These are phyloP conservation scores for Rutilus rutilus DNA, from an alignment of 2,113 vertebrate species.

Conservation along the genomic window DNA sequence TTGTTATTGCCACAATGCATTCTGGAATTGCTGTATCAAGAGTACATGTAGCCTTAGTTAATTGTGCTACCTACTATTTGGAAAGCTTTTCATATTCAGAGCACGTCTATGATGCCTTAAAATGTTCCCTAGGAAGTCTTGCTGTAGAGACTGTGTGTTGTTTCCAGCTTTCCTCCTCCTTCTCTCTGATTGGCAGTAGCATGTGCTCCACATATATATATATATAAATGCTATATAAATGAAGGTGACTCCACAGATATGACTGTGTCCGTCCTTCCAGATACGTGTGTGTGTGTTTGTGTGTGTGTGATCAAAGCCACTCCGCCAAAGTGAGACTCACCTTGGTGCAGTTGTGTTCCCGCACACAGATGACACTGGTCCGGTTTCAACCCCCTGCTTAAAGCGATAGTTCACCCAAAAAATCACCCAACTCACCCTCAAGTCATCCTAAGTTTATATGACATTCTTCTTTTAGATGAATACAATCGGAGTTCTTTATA, in stretches of 20 bases:
- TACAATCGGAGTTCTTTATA: too few species aligned
- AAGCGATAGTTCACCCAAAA: neutral
- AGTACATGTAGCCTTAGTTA: neutral
- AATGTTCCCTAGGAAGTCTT: constrained; percentile 22
- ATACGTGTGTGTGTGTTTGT: neutral
- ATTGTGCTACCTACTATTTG: neutral
- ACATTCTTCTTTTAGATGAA: too few species aligned
- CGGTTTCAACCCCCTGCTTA: constrained; percentile 8
- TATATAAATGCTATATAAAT: too few species aligned
- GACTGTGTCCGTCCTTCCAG: neutral
- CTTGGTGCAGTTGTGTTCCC: constrained; percentile 13
- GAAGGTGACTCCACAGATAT: neutral
- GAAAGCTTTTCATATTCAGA: neutral
- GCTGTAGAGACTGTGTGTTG: neutral
- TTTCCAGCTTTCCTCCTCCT: neutral
- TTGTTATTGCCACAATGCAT: neutral
- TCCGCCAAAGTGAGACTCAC: neutral
- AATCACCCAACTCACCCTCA: too few species aligned
- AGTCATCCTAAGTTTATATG: too few species aligned
- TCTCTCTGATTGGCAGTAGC: constrained; percentile 29
- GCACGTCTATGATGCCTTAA: neutral
- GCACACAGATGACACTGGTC: constrained; percentile 37
- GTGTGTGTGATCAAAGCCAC: constrained; percentile 25
- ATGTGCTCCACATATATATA: neutral
- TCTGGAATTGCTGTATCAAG: neutral